These are phyloP conservation scores for Hippocampus kuda DNA, from an alignment of 2,797 vertebrate species.

Conservation along the genomic window DNA sequence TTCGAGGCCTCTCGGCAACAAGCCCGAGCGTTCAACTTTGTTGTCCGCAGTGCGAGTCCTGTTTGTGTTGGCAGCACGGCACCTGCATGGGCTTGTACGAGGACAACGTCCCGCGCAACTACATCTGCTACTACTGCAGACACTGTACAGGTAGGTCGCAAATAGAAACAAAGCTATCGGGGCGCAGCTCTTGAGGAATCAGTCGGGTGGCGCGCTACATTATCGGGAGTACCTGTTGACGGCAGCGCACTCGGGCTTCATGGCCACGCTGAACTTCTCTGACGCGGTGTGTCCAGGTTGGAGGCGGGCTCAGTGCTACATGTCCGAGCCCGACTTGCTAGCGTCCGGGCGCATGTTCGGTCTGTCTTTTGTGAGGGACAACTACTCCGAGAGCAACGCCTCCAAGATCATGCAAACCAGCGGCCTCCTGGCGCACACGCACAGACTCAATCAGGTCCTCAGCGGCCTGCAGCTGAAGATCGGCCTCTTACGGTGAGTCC, in stretches of 20 bases:
- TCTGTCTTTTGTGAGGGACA: constrained; percentile 85
- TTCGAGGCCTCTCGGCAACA: not conserved
- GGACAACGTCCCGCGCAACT: constrained; percentile 87
- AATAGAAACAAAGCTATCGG: not conserved
- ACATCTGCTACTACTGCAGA: constrained; percentile 90
- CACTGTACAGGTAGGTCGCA: constrained; percentile 77
- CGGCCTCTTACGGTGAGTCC: constrained; percentile 85
- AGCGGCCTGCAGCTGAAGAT: constrained; percentile 89
- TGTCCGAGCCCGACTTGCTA: constrained; percentile 86
- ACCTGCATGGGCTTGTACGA: constrained; percentile 95
- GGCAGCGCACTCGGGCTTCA: not conserved
- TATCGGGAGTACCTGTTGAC: too few relatives aligned
- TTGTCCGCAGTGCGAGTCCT: constrained; percentile 81
- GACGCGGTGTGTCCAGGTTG: constrained; percentile 64
- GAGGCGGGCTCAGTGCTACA: constrained; percentile 79
- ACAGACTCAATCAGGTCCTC: constrained; percentile 80
- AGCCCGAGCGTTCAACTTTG: not conserved
- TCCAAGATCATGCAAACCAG: constrained; percentile 86
- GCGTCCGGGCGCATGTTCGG: constrained; percentile 89
- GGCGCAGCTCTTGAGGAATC: not conserved
- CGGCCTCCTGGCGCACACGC: constrained; percentile 81
- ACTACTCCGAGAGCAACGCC: constrained; percentile 87
- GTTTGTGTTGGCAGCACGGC: constrained; percentile 94
- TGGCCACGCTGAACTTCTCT: not conserved
- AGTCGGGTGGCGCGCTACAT: not conserved